phyloP scores from a whole-genome alignment of 2,797 vertebrate genomes.

The Diglossa cyanea region DNA sequence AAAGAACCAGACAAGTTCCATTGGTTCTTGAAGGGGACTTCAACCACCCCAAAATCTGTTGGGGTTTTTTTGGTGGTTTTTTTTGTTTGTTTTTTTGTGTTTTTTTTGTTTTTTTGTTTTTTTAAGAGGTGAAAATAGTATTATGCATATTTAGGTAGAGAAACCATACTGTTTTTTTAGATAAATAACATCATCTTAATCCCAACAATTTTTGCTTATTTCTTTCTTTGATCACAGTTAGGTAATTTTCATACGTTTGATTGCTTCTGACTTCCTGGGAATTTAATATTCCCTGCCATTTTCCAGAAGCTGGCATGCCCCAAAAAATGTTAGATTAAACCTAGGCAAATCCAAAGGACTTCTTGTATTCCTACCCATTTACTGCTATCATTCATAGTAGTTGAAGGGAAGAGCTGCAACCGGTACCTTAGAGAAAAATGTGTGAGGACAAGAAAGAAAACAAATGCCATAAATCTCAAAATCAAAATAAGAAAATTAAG shows the following conservation, averaged over 20 bases:
- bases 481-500: not conserved
- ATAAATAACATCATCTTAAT: not conserved
- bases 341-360: not conserved
- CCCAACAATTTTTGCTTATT: accelerated
- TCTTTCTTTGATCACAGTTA: not conserved
- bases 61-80: not conserved
- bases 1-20: not conserved
- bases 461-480: not conserved
- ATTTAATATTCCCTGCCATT: not conserved
- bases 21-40: not conserved
- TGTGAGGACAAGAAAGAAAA: not conserved
- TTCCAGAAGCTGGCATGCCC: not conserved
- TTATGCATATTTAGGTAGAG: not conserved
- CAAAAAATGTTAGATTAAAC: not conserved
- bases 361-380: not conserved
- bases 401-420: not conserved
- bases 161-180: not conserved
- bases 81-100: not conserved
- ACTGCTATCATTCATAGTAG: not conserved
- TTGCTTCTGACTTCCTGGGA: not conserved
- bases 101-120: not conserved
- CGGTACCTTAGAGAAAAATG: not conserved
- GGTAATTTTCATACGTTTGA: not conserved
- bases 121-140: not conserved
- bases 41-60: not conserved